These are phyloP conservation scores for Scolopax bukidnonensis DNA, from an alignment of 2,797 vertebrate genomes.

Conservation along the genomic window DNA sequence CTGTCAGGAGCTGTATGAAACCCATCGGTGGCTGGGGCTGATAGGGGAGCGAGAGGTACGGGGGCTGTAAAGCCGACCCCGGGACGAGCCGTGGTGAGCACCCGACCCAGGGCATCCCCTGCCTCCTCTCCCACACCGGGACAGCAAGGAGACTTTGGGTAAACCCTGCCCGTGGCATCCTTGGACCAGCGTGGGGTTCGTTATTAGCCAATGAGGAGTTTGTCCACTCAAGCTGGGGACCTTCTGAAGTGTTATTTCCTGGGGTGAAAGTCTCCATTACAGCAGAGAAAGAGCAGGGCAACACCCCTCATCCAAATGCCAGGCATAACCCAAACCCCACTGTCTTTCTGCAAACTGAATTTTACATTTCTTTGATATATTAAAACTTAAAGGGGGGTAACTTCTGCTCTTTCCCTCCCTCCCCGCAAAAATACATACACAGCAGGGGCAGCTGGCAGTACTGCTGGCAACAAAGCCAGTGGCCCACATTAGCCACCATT, in stretches of 20 bases:
- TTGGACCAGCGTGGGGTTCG: fast-evolving
- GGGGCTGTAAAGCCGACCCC: neutral
- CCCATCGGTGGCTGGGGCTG: neutral
- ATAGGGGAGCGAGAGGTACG: neutral
- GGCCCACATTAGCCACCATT: conserved; percentile 7
- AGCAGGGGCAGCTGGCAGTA: neutral
- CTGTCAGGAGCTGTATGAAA: conserved; percentile 36
- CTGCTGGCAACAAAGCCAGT: conserved; percentile 12
- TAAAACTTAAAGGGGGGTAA: neutral
- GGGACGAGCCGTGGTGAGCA: fast-evolving
- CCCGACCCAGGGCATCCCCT: fast-evolving
- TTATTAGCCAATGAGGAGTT: neutral
- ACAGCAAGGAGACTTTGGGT: neutral
- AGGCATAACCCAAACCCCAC: neutral
- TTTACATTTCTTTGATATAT: neutral
- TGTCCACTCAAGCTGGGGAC: fast-evolving
- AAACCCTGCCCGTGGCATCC: neutral
- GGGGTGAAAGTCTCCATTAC: neutral
- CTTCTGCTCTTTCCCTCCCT: neutral
- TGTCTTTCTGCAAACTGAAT: neutral
- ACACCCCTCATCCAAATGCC: neutral
- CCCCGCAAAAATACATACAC: neutral
- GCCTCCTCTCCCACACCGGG: fast-evolving
- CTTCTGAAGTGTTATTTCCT: neutral
- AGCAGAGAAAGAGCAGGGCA: neutral